Evolutionary conservation across 2,888 invertebrate genomes (phyloP).

Genomic region (Callinectes sapidus): DNA sequence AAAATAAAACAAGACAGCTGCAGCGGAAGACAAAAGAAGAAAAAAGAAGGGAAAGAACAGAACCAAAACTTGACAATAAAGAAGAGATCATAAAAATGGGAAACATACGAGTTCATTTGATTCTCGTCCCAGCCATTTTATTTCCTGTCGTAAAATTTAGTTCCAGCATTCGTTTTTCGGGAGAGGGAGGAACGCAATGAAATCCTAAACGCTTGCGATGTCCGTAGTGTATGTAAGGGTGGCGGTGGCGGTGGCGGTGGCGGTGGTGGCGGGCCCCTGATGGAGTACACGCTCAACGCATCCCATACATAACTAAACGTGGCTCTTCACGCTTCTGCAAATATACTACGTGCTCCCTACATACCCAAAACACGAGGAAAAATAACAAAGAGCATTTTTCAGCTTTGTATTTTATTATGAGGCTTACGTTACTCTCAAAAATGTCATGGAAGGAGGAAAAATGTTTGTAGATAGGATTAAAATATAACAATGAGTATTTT

Average conservation of each 20-base stretch:
- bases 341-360: no score
- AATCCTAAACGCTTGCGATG: background rate
- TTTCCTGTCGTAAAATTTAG: conserved; percentile 11
- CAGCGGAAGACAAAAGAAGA: background rate
- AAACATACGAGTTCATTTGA: conserved; percentile 10
- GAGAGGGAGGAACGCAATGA: conserved; percentile 1
- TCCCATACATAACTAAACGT: no score
- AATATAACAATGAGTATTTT: no score
- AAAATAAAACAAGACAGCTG: background rate
- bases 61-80: background rate
- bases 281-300: no score
- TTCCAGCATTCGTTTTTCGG: conserved; percentile 11
- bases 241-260: background rate
- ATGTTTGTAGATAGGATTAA: background rate
- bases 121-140: background rate
- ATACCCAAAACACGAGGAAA: no score
- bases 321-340: no score
- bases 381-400: no score
- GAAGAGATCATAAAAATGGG: background rate
- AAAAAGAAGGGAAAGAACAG: background rate
- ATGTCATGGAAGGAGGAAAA: background rate
- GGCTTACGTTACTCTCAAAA: background rate
- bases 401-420: background rate
- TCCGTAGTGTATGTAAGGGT: background rate
- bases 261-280: no score